Conservation (phyloP, 1,140 invertebrate genomes). For the Sycobia sp. region DNA sequence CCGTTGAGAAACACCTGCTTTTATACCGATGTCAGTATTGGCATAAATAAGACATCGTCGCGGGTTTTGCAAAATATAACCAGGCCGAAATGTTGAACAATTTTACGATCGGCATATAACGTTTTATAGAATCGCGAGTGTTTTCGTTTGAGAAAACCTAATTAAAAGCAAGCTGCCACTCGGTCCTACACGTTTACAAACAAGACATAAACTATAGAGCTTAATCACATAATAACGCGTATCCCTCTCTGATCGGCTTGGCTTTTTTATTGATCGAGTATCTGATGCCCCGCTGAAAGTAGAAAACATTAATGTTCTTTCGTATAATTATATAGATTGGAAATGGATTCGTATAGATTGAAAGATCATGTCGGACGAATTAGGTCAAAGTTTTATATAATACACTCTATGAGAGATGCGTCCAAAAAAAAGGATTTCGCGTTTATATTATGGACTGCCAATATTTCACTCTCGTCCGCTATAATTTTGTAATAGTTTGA, state of each 20-base stretch:
- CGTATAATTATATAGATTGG: too few relatives aligned
- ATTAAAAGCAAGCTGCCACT: too few relatives aligned
- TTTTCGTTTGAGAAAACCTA: slow-evolving; percentile 5
- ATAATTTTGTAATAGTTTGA: too few relatives aligned
- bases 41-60: slow-evolving; percentile 25
- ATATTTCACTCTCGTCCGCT: too few relatives aligned
- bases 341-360: too few relatives aligned
- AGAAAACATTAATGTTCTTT: neutral
- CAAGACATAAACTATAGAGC: slow-evolving; percentile 20
- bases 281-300: neutral
- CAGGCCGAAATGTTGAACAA: slow-evolving; percentile 26
- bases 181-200: slow-evolving; percentile 15
- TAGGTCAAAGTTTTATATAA: too few relatives aligned
- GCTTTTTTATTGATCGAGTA: slow-evolving; percentile 22
- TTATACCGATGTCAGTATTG: neutral
- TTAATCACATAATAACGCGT: slow-evolving; percentile 23
- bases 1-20: slow-evolving; percentile 26
- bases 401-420: too few relatives aligned
- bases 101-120: slow-evolving; percentile 16
- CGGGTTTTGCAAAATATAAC: slow-evolving; percentile 18
- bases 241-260: slow-evolving; percentile 5
- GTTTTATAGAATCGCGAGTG: neutral
- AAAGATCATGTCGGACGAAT: too few relatives aligned
- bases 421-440: too few relatives aligned
- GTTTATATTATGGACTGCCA: too few relatives aligned